Conservation (phyloP, 2,113 vertebrate species). For the Coracopsis vasa region DNA sequence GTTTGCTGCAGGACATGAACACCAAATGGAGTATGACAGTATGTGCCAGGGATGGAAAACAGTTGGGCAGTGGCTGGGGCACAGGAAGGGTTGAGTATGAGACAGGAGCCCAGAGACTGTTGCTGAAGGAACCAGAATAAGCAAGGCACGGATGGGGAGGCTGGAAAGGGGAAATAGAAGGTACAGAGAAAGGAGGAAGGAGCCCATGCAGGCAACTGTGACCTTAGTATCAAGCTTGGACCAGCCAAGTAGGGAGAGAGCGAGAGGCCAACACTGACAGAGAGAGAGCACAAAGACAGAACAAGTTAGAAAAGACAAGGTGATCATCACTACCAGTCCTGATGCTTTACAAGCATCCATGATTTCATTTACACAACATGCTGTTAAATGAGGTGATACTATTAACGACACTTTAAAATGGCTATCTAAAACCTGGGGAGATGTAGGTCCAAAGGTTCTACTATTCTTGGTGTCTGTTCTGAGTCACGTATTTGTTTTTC, state of each 20-base stretch:
- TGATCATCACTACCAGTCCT: neutral
- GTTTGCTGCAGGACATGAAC: neutral
- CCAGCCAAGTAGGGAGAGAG: neutral
- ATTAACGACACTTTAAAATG: neutral
- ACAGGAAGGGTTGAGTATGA: neutral
- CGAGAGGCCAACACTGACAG: neutral
- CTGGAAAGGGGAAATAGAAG: neutral
- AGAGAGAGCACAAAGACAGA: neutral
- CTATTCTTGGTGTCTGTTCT: neutral
- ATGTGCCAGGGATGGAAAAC: neutral
- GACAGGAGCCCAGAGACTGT: neutral
- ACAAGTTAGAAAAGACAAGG: neutral
- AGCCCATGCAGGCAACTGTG: fast-evolving
- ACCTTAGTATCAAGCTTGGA: neutral
- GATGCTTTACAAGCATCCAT: neutral
- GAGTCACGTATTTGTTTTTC: neutral
- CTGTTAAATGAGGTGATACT: neutral
- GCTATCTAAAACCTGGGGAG: neutral
- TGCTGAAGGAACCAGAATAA: neutral
- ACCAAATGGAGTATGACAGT: neutral
- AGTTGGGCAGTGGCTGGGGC: neutral
- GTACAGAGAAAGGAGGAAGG: neutral
- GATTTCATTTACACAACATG: neutral
- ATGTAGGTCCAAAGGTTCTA: neutral
- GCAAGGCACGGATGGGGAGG: neutral